Base-by-base conservation (phyloP, 30 jellyfish, hydroid and myxozoan genomes). In the Aurelia aurita complex sp. Pacific region DNA sequence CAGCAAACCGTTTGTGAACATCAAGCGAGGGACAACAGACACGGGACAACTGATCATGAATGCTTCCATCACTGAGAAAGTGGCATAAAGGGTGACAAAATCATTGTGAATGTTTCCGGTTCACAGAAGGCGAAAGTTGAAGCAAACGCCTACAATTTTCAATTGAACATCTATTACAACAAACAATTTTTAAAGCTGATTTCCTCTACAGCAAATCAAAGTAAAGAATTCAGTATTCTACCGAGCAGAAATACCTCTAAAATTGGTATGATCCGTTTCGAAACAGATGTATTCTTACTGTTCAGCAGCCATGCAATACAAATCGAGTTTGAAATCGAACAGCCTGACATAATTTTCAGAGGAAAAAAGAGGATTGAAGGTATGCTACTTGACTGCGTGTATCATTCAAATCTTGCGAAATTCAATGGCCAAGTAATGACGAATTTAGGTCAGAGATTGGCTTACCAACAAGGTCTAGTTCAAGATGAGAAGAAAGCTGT, bases 391-490 rank as follows among this genome's bases (percentile, higher is more conserved):
- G 76, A 75, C 15, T 75, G 15, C 76, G 42, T 16, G 4, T 75
- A 75, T 59, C 85, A n/a, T 33, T 53, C 85, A 50, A 75, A 75
- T 38, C 42, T 67, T 23, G 43, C 62, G 34, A 57, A 55, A 75
- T 75, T 75, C 61, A 75, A 75, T 40, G 85, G 85, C 60, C 61
- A 17, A 54, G 33, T 61, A 59, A 35, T 40, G 72, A 32, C 1
- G 16, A 57, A 61, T 5, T 10, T 61, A 35, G 66, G n/a, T 60
- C 60, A 75, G 36, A 33, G 7, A 7, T 34, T 75, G 63, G 64
- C 61, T 68, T 61, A 19, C 75, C 57, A 57, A 57, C 63, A 73
- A 51, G 19, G 15, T 15, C 33, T 55, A 23, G 16, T 4, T 10
- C n/a, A 1, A 43, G 65, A 54, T 8, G 34, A 29, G 35, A 57